These are phyloP conservation scores for Lathamus discolor DNA, from an alignment of 2,113 vertebrate species.

Conservation along the genomic window DNA sequence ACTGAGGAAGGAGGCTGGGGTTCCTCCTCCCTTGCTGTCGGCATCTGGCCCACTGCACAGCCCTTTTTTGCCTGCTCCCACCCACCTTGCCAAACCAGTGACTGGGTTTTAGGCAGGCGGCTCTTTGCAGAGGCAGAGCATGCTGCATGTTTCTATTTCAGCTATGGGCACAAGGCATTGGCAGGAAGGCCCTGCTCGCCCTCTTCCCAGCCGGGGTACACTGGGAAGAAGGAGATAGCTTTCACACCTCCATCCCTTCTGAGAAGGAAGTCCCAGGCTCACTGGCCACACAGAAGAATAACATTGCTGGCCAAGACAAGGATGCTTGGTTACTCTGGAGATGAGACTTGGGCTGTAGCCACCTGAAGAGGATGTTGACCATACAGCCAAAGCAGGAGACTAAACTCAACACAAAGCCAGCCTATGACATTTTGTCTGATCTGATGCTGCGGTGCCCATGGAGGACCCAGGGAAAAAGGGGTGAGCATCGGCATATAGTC, in stretches of 20 bases:
- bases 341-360: neutral
- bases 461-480: neutral
- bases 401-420: neutral
- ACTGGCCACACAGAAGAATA: neutral
- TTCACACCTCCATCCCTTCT: neutral
- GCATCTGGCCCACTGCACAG: neutral
- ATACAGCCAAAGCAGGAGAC: neutral
- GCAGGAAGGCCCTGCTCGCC: neutral
- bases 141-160: accelerated
- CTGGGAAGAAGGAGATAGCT: neutral
- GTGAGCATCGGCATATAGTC: neutral
- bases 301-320: neutral
- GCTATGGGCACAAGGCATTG: neutral
- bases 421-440: neutral
- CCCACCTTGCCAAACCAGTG: accelerated
- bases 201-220: neutral
- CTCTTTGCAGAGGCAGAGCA: neutral
- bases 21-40: neutral
- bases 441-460: neutral
- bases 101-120: neutral
- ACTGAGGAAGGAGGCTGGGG: neutral
- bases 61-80: neutral
- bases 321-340: neutral
- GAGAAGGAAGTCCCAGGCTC: neutral
- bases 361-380: neutral